Evolutionary conservation across 2,888 invertebrate species (phyloP).

Genomic region (Macrosiphum euphorbiae): DNA sequence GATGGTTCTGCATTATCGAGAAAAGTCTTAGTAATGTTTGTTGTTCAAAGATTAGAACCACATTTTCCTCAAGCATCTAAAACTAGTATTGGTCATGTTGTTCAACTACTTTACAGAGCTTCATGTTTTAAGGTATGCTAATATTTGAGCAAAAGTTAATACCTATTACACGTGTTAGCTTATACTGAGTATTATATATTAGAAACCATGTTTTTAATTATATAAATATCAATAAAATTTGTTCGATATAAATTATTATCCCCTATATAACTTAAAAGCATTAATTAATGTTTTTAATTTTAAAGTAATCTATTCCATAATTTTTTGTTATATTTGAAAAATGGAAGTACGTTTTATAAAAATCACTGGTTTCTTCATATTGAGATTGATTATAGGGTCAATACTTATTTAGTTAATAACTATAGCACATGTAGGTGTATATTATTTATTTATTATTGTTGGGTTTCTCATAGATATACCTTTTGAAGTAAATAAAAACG

Average conservation of each 20-base stretch:
- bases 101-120: constrained; percentile 96
- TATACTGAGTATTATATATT: neutral
- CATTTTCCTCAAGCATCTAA: constrained; percentile 97
- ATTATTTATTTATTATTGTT: too few relatives aligned
- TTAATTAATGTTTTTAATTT: neutral
- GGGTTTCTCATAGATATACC: neutral
- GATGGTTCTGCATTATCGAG: constrained; percentile 94
- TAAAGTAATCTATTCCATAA: neutral
- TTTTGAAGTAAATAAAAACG: neutral
- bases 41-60: constrained; percentile 95
- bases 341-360: neutral
- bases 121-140: constrained; percentile 93
- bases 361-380: neutral
- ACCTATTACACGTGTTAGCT: neutral
- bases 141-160: neutral
- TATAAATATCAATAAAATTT: neutral
- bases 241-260: neutral
- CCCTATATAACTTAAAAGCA: neutral
- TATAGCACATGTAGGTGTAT: too few relatives aligned
- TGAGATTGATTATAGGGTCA: neutral
- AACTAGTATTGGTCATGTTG: constrained; percentile 99
- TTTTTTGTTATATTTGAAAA: neutral
- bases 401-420: too few relatives aligned
- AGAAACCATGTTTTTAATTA: neutral
- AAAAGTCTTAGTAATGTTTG: constrained; percentile 97